Evolutionary conservation across 2,888 invertebrate genomes (phyloP).

Genomic region (Orthosia incerta): DNA sequence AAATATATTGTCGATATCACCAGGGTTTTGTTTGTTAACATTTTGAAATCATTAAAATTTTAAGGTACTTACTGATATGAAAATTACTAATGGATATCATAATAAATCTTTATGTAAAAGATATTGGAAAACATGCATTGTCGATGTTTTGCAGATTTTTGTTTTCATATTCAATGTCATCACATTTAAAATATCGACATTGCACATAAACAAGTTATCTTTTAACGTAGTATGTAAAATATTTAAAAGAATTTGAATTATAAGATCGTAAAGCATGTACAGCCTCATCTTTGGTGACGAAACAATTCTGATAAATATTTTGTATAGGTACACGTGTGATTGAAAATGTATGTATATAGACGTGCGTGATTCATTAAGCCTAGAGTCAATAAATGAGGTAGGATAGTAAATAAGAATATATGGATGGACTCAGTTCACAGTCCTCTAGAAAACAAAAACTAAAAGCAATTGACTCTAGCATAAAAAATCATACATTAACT

Average conservation of each 20-base stretch:
- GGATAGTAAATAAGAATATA: conserved; percentile 83
- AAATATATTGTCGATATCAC: conserved; percentile 84
- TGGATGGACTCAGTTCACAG: conserved; percentile 78
- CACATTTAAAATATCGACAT: conserved; percentile 30
- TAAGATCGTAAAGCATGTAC: conserved; percentile 71
- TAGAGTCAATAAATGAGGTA: conserved; percentile 88
- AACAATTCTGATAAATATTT: conserved; percentile 75
- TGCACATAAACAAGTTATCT: conserved; percentile 50
- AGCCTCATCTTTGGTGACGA: conserved; percentile 89
- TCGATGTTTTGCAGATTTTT: conserved; percentile 23
- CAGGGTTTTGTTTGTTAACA: conserved; percentile 68
- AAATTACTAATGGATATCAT: conserved; percentile 72
- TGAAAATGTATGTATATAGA: conserved; percentile 71
- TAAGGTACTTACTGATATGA: conserved; percentile 85
- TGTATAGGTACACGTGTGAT: conserved; percentile 65
- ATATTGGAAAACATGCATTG: conserved; percentile 44
- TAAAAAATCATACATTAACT: conserved; percentile 43
- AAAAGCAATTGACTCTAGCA: conserved; percentile 62
- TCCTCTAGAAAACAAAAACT: conserved; percentile 67
- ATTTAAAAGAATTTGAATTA: conserved; percentile 70
- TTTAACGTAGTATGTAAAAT: conserved; percentile 61
- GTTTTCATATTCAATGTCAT: conserved; percentile 8
- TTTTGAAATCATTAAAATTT: conserved; percentile 70
- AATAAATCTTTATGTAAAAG: conserved; percentile 51
- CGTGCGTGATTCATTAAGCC: conserved; percentile 77